These are phyloP conservation scores for Chitala chitala DNA, from an alignment of 2,113 vertebrate genomes.

Conservation along the genomic window DNA sequence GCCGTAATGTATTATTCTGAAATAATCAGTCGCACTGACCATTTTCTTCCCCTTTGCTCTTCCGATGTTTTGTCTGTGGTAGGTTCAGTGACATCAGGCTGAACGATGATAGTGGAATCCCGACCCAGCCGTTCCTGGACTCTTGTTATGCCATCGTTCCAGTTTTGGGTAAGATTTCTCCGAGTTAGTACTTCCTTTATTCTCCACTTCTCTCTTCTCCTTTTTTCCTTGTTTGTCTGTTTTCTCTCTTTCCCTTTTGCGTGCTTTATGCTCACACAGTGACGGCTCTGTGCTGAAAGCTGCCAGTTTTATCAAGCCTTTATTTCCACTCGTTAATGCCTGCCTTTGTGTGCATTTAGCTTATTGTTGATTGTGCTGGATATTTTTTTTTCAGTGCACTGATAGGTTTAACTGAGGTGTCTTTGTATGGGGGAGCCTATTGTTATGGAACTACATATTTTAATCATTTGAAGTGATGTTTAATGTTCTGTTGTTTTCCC, in stretches of 20 bases:
- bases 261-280: no score
- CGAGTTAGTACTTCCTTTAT: constrained; percentile 41
- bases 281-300: no score
- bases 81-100: constrained; percentile 97
- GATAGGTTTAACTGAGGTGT: not conserved
- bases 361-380: not conserved
- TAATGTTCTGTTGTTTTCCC: constrained; percentile 44
- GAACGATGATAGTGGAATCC: constrained; percentile 86
- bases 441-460: not conserved
- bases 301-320: no score
- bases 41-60: constrained; percentile 44
- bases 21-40: not conserved
- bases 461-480: not conserved
- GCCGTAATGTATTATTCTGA: no score
- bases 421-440: not conserved
- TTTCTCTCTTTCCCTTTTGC: not conserved
- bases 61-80: constrained; percentile 59
- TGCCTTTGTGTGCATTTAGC: not conserved
- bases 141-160: constrained; percentile 97
- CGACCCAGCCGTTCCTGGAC: constrained; percentile 89
- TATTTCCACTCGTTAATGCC: constrained; percentile 21
- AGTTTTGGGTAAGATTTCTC: constrained; percentile 80
- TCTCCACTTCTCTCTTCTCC: not conserved
- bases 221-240: constrained; percentile 5
- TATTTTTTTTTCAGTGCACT: not conserved